Percentiles rank a stretch among this genome's conserved stretches.
phyloP scores from a whole-genome alignment of 1,140 invertebrate genomes.

The Spodoptera litura region DNA sequence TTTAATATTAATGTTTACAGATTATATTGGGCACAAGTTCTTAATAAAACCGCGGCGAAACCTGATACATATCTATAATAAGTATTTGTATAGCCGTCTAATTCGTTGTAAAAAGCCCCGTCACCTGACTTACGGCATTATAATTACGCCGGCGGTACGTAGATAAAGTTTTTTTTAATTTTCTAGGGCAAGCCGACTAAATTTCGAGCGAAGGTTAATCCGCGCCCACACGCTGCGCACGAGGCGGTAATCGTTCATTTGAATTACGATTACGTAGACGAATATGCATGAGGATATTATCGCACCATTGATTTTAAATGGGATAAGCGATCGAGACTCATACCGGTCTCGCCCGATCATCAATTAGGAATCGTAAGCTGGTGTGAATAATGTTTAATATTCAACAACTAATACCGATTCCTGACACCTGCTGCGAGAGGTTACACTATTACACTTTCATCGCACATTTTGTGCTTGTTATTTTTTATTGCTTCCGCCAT shows the following conservation, averaged over 20 bases:
- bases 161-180: conserved; percentile 76
- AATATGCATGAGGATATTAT: conserved; percentile 74
- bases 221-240: conserved; percentile 70
- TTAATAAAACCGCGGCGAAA: conserved; percentile 12
- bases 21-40: too few relatives aligned
- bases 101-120: conserved; percentile 62
- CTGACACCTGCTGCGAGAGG: conserved; percentile 26
- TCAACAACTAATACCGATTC: conserved; percentile 33
- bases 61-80: conserved; percentile 27
- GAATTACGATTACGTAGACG: conserved; percentile 76
- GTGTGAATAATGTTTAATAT: conserved; percentile 42
- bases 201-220: conserved; percentile 61
- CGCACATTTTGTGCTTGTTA: conserved; percentile 23
- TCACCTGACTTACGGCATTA: conserved; percentile 71
- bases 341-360: conserved; percentile 33
- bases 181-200: conserved; percentile 51
- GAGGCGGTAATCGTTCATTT: conserved; percentile 77
- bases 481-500: conserved; percentile 37
- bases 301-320: conserved; percentile 74
- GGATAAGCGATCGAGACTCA: conserved; percentile 55
- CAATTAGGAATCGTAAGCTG: conserved; percentile 35
- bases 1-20: too few relatives aligned
- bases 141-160: conserved; percentile 67
- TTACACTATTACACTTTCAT: conserved; percentile 9
- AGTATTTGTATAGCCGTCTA: conserved; percentile 49